Conservation (phyloP, 2,888 invertebrate genomes). For the Lepidochrysops patricia region DNA sequence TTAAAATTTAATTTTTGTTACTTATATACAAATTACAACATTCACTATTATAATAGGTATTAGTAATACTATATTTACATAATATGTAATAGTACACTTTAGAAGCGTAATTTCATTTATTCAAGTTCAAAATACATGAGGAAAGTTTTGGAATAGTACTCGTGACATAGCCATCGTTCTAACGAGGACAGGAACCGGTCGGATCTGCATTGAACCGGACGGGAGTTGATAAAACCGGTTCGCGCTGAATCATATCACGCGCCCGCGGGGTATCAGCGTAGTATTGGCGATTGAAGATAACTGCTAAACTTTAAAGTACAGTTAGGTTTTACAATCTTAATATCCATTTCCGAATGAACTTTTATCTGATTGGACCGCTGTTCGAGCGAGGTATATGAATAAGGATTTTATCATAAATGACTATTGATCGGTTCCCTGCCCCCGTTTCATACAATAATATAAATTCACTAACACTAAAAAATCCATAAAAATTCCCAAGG, state of each 20-base stretch:
- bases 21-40: constrained; percentile 76
- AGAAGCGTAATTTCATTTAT: constrained; percentile 69
- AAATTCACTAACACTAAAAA: constrained; percentile 56
- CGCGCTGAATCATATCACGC: constrained; percentile 12
- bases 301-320: not conserved
- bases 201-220: constrained; percentile 23
- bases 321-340: not conserved
- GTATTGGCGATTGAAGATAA: constrained; percentile 7
- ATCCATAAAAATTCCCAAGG: constrained; percentile 69
- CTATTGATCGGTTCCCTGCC: constrained; percentile 33
- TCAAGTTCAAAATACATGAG: constrained; percentile 65
- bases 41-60: constrained; percentile 72
- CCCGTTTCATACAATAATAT: constrained; percentile 44
- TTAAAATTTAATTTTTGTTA: constrained; percentile 75
- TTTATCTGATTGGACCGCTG: not conserved
- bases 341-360: not conserved
- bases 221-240: constrained; percentile 24
- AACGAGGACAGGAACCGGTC: constrained; percentile 40
- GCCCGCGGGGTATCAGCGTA: constrained; percentile 5
- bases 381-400: too few relatives aligned
- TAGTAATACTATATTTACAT: constrained; percentile 73
- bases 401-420: too few relatives aligned
- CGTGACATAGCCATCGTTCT: constrained; percentile 42
- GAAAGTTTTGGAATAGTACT: constrained; percentile 60
- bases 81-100: constrained; percentile 67